These are phyloP conservation scores for Fregetta grallaria DNA, from an alignment of 2,113 vertebrate genomes.

Conservation along the genomic window DNA sequence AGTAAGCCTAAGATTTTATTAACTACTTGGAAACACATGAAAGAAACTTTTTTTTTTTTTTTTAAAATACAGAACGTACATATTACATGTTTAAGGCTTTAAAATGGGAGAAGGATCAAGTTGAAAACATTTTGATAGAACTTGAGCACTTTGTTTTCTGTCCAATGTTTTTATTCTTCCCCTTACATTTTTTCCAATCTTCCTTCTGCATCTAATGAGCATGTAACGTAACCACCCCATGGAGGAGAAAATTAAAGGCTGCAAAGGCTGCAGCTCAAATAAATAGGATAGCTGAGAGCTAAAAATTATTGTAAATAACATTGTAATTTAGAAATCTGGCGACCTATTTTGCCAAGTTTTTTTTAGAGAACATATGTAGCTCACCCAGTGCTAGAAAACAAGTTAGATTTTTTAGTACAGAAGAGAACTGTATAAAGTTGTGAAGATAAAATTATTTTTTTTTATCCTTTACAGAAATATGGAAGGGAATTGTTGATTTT, in stretches of 20 bases:
- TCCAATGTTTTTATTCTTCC: conserved; percentile 34
- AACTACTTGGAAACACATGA: not conserved
- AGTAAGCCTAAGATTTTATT: not conserved
- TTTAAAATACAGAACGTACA: not conserved
- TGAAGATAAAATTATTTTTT: not conserved
- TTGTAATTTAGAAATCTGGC: not conserved
- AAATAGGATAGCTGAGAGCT: conserved; percentile 26
- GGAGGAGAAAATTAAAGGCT: conserved; percentile 53
- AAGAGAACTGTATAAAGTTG: not conserved
- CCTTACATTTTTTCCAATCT: conserved; percentile 6
- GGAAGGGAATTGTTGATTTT: not conserved
- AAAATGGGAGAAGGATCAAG: not conserved
- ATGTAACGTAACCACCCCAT: not conserved
- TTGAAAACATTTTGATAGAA: not conserved
- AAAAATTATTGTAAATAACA: conserved; percentile 37
- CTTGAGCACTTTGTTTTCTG: conserved; percentile 33
- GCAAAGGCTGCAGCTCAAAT: not conserved
- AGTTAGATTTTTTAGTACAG: not conserved
- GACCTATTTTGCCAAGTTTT: not conserved
- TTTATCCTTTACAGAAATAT: not conserved
- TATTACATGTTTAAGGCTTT: not conserved
- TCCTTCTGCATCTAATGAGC: conserved; percentile 12
- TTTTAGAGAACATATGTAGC: not conserved
- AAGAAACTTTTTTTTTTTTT: not conserved
- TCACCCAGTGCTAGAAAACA: not conserved